Conservation (phyloP, 2,888 invertebrate genomes). For the Ashinkailepas kermadecensis region DNA sequence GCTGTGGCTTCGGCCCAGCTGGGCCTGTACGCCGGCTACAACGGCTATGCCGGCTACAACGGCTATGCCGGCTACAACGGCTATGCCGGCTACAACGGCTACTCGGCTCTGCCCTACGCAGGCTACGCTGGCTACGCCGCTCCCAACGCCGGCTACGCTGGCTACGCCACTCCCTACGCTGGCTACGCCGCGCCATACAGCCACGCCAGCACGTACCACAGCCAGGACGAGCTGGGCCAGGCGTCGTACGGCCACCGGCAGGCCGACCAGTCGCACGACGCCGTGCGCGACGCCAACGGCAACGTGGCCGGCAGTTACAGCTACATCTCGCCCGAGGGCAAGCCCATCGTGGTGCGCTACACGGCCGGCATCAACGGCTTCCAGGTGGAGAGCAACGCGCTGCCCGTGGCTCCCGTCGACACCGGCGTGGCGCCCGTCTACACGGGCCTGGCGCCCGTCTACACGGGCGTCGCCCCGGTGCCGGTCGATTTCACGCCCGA, state of each 20-base stretch:
- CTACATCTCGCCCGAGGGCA: slow-evolving; percentile 46
- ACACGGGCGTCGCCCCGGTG: neutral
- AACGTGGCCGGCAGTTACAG: slow-evolving; percentile 45
- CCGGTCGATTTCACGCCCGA: slow-evolving; percentile 23
- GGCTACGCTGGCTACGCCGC: slow-evolving; percentile 37
- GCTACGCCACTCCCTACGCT: slow-evolving; percentile 51
- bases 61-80: neutral
- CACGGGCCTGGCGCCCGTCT: neutral
- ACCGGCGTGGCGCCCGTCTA: slow-evolving; percentile 51
- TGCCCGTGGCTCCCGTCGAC: slow-evolving; percentile 43
- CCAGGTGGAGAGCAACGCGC: slow-evolving; percentile 48
- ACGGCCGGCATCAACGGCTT: slow-evolving; percentile 43
- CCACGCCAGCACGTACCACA: slow-evolving; percentile 35
- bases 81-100: slow-evolving; percentile 37
- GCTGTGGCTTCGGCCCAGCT: neutral
- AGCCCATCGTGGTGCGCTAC: slow-evolving; percentile 43
- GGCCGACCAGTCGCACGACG: slow-evolving; percentile 34
- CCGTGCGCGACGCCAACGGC: slow-evolving; percentile 40
- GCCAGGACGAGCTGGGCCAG: slow-evolving; percentile 36
- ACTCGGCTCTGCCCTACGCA: slow-evolving; percentile 22
- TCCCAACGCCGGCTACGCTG: slow-evolving; percentile 39
- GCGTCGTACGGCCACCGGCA: slow-evolving; percentile 29
- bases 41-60: neutral
- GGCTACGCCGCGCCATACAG: slow-evolving; percentile 32
- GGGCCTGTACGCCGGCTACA: neutral